Percentiles rank a stretch among this genome's conserved stretches.
Evolutionary conservation across 2,888 invertebrate genomes (phyloP).

Genomic region (Hedya salicella): DNA sequence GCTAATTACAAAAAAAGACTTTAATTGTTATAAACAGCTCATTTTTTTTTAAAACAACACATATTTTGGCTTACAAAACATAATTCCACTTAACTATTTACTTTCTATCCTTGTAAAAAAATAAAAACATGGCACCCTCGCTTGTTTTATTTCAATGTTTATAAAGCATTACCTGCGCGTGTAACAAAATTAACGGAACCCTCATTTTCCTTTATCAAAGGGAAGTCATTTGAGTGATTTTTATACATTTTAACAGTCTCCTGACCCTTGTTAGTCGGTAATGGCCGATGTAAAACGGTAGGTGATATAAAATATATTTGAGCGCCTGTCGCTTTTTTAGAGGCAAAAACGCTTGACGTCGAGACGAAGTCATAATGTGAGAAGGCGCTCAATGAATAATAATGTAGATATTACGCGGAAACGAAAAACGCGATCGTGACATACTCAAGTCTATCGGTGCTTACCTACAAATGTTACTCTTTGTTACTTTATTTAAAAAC

Average conservation of each 20-base stretch:
- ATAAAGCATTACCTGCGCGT: not conserved
- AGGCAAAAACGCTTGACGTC: slow-evolving; percentile 26
- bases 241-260: slow-evolving; percentile 34
- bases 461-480: not conserved
- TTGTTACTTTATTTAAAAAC: not conserved
- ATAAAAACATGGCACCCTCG: no score
- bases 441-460: not conserved
- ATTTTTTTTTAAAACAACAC: no score
- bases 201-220: slow-evolving; percentile 47
- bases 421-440: slow-evolving; percentile 10
- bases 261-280: slow-evolving; percentile 40
- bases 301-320: slow-evolving; percentile 36
- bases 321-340: slow-evolving; percentile 36
- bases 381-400: slow-evolving; percentile 26
- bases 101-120: no score
- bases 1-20: no score
- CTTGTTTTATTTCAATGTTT: no score
- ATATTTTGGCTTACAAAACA: no score
- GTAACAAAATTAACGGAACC: slow-evolving; percentile 35
- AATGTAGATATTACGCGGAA: slow-evolving; percentile 13
- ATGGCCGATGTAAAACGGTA: slow-evolving; percentile 37
- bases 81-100: no score
- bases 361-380: slow-evolving; percentile 8
- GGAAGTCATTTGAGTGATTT: slow-evolving; percentile 47
- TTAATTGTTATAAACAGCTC: no score